Percentiles rank a stretch among this genome's conserved stretches.
These are phyloP conservation scores for Corythornis madagascariensis DNA, from an alignment of 2,113 vertebrate genomes.

Conservation along the genomic window DNA sequence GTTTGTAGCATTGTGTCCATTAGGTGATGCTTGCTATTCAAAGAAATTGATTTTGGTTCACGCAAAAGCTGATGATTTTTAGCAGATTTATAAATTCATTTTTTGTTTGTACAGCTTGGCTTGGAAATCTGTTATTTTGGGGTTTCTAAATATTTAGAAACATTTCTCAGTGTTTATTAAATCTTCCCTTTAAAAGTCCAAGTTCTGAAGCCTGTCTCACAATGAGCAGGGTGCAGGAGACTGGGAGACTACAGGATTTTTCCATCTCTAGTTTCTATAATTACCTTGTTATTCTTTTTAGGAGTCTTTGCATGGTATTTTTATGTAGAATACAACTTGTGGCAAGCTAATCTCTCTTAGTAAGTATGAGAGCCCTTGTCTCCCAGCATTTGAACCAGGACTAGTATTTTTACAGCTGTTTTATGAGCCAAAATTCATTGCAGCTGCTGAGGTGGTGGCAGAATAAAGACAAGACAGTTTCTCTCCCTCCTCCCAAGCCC, in stretches of 20 bases:
- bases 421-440: constrained; percentile 34
- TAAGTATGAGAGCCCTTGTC: background rate
- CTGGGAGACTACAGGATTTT: background rate
- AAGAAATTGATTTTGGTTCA: background rate
- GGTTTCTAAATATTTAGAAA: constrained; percentile 63
- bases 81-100: constrained; percentile 25
- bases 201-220: background rate
- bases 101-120: constrained; percentile 36
- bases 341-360: background rate
- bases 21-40: background rate
- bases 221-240: background rate
- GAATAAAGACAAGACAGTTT: constrained; percentile 44
- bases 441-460: constrained; percentile 49
- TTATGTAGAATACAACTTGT: background rate
- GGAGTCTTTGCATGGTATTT: constrained; percentile 12
- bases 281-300: constrained; percentile 23
- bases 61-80: constrained; percentile 15
- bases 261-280: constrained; percentile 1
- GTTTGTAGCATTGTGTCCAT: background rate
- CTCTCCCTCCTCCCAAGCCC: background rate
- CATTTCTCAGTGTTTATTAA: constrained; percentile 56
- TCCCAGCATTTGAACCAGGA: constrained; percentile 12
- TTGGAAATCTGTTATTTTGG: constrained; percentile 24
- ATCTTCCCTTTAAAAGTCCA: constrained; percentile 14
- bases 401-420: constrained; percentile 58